Percentiles rank a stretch among this genome's conserved stretches.
phyloP scores from a whole-genome alignment of 2,113 vertebrate genomes.

The Embiotoca jacksoni region DNA sequence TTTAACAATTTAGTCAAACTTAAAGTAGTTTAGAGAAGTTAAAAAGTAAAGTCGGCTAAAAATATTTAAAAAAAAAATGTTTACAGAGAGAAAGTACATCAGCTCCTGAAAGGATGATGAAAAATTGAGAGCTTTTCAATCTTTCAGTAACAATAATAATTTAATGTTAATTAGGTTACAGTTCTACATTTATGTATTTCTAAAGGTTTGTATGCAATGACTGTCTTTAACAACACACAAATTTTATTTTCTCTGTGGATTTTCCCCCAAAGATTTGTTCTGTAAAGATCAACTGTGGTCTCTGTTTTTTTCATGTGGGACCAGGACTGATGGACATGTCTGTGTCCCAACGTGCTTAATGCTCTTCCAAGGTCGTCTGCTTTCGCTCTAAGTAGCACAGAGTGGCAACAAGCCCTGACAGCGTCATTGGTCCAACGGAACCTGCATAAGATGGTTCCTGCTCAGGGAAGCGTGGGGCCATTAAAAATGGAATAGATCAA shows the following conservation, averaged over 20 bases:
- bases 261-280: slow-evolving; percentile 1
- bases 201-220: not conserved
- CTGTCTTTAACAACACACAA: not conserved
- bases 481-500: slow-evolving; percentile 78
- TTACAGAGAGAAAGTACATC: too few relatives aligned
- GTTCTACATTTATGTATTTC: not conserved
- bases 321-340: slow-evolving; percentile 50
- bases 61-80: too few relatives aligned
- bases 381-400: slow-evolving; percentile 53
- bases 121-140: too few relatives aligned
- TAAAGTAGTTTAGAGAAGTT: not conserved
- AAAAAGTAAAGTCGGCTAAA: not conserved
- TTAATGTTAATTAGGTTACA: too few relatives aligned
- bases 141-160: too few relatives aligned
- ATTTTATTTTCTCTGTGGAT: slow-evolving; percentile 16
- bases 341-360: slow-evolving; percentile 62
- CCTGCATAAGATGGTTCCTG: slow-evolving; percentile 57
- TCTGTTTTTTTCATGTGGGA: slow-evolving; percentile 42
- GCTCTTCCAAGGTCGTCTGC: slow-evolving; percentile 71
- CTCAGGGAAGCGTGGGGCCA: slow-evolving; percentile 49
- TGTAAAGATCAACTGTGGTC: slow-evolving; percentile 1
- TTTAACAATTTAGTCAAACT: not conserved
- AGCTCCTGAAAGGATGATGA: too few relatives aligned
- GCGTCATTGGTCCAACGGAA: slow-evolving; percentile 62
- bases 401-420: slow-evolving; percentile 71